Base-by-base conservation (phyloP, 2,113 vertebrate species). In the Camelus dromedarius region DNA sequence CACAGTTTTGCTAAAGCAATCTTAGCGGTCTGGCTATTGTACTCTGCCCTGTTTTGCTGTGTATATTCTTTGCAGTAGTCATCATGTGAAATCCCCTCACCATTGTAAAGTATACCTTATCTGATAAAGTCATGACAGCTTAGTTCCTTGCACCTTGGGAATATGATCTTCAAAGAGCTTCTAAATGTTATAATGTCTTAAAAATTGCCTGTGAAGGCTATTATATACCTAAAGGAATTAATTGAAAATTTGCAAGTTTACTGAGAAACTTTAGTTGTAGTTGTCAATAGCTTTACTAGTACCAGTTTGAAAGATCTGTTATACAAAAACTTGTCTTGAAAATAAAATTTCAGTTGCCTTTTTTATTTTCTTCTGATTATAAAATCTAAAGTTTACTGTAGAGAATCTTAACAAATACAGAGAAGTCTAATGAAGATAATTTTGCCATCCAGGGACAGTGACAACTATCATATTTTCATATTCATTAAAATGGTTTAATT, bases 401-500 rank as follows among this genome's bases (percentile, higher is more conserved):
- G 72, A 95, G 24, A 95, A 86, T 42, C 22, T 67, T 83, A 86
- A 54, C 42, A 69, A 73, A 92, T 28, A 35, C 38, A 92, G 26
- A 83, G 52, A 90, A 64, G 4, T 92, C 64, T 82, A 79, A 88
- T 90, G 80, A 96, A 86, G 58, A 38, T 69, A 73, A 70, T 72
- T 94, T 96, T 90, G 75, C 30, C 58, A 60, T 24, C 35, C n/a
- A 92, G 32, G 88, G n/a, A 72, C 46, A 81, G 35, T 56, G 54
- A 72, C 69, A 18, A 42, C 38, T 42, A 42, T 42, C 38, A 42
- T 42, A 42, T 69, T 96, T 95, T 84, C 30, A 8, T 96, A 52
- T 50, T 91, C 32, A 83, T 69, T 96, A 75, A 64, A 82, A 83
- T 95, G 10, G 12, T 83, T 96, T 93, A 60, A 9, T 83, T 96